Evolutionary conservation across 1,140 invertebrate species (phyloP).

Genomic region (Idris sp.): DNA sequence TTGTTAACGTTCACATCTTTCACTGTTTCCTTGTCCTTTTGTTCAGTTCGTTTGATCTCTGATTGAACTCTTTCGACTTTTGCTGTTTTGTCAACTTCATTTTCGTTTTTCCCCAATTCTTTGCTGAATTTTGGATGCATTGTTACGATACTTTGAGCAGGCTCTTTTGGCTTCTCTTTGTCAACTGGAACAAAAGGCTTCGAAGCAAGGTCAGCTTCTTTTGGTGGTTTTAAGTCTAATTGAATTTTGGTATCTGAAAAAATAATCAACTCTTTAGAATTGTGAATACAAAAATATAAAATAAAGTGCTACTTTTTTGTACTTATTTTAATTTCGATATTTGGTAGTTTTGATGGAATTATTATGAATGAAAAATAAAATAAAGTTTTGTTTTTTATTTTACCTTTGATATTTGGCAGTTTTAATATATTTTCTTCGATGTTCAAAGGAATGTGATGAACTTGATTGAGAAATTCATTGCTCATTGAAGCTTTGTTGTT

Average conservation of each 20-base stretch:
- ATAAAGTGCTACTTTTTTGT: too few species aligned
- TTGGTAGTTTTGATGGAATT: too few species aligned
- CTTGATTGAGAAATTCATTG: constrained; percentile 67
- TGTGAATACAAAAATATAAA: too few species aligned
- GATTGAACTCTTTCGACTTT: constrained; percentile 6
- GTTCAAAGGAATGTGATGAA: constrained; percentile 72
- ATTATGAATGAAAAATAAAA: too few species aligned
- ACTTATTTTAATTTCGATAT: too few species aligned
- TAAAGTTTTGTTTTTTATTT: too few species aligned
- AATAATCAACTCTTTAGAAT: too few species aligned
- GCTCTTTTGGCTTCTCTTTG: constrained; percentile 62
- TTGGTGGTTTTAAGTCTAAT: constrained; percentile 65
- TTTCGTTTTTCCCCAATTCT: constrained; percentile 61
- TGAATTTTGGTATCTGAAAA: constrained; percentile 63
- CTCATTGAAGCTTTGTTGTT: constrained; percentile 59
- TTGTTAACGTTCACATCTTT: constrained; percentile 50
- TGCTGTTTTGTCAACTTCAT: constrained; percentile 38
- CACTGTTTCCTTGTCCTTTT: constrained; percentile 63
- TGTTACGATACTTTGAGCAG: constrained; percentile 53
- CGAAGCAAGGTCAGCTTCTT: too few species aligned
- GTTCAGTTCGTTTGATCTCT: constrained; percentile 47
- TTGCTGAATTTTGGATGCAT: constrained; percentile 67
- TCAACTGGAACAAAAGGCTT: constrained; percentile 80
- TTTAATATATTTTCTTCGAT: constrained; percentile 63
- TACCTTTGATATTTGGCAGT: constrained; percentile 62